Base-by-base conservation (phyloP, 1,140 invertebrate species). In the Tetraneura akinire region DNA sequence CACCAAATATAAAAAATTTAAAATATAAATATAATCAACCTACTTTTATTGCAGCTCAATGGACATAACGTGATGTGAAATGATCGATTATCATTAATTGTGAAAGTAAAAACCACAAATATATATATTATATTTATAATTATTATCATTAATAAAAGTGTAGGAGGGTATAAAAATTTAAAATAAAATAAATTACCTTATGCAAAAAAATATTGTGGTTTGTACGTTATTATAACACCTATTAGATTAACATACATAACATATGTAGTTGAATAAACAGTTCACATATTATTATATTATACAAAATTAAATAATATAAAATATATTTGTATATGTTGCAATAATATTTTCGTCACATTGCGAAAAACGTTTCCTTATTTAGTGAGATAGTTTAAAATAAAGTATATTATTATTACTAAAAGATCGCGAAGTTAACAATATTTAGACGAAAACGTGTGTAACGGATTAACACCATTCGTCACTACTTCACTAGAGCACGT, bases 11-110 rank as follows among this genome's bases (percentile, higher is more conserved):
- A 47, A 70, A 8, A 51, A 71, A 71, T 71, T 51, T 16, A 16
- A 51, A 14, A 71, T 71, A 71, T 16, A 16, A 51, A 14, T 29
- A 4, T 49, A 49, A 71, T 51, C 26, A n/a, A 29, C 16, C 45
- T 3, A 51, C 47, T 29, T n/a, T 23, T 70, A 71, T 71, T 71
- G 2, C 32, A 37, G 32, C 47, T 29, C 0, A 51, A 11, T 51
- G 11, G 9, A 29, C 26, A 71, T 23, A 29, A 51, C 18, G 4
- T n/a, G 47, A 45, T 29, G 55, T 62, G 37, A 78, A 78, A 62
- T 45, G 37, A 78, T 60, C 74, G 55, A 78, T 62, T 78, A 78
- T n/a, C n/a, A n/a, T n/a, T n/a, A n/a, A n/a, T 57, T 9, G 55
- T 62, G 74, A 78, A 78, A 78, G 42, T 78, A 78, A 78, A 47